phyloP scores from a whole-genome alignment of 2,888 invertebrate genomes.

The Pristionchus arcanus region DNA sequence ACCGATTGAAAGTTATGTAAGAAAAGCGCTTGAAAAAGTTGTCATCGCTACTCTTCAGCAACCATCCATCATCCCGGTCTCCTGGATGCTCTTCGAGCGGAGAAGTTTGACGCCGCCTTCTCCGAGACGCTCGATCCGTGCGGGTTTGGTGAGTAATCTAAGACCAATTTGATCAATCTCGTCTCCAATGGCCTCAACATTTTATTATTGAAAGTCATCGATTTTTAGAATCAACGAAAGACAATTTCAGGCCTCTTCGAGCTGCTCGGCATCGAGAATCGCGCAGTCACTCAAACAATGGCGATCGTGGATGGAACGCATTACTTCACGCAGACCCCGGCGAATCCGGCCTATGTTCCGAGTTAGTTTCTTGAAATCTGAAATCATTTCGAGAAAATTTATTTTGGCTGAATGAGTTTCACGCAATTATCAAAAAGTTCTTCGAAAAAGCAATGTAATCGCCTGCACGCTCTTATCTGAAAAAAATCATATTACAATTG shows the following conservation, averaged over 20 bases:
- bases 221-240: no score
- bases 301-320: slow-evolving; percentile 60
- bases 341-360: slow-evolving; percentile 66
- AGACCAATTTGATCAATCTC: no score
- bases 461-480: no score
- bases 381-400: neutral
- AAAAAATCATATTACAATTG: no score
- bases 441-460: no score
- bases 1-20: no score
- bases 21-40: no score
- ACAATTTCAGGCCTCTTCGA: slow-evolving; percentile 48
- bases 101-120: slow-evolving; percentile 47
- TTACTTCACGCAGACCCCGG: slow-evolving; percentile 62
- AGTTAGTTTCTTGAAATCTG: neutral
- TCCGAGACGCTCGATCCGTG: slow-evolving; percentile 43
- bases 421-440: neutral
- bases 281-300: slow-evolving; percentile 42
- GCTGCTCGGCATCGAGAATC: slow-evolving; percentile 23
- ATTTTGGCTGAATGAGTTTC: neutral
- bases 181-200: no score
- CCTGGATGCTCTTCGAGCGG: neutral
- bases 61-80: slow-evolving; percentile 30
- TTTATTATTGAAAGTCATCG: no score
- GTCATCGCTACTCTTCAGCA: neutral
- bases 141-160: slow-evolving; percentile 21